Base-by-base conservation (phyloP, 2,113 vertebrate species). In the Channa argus region DNA sequence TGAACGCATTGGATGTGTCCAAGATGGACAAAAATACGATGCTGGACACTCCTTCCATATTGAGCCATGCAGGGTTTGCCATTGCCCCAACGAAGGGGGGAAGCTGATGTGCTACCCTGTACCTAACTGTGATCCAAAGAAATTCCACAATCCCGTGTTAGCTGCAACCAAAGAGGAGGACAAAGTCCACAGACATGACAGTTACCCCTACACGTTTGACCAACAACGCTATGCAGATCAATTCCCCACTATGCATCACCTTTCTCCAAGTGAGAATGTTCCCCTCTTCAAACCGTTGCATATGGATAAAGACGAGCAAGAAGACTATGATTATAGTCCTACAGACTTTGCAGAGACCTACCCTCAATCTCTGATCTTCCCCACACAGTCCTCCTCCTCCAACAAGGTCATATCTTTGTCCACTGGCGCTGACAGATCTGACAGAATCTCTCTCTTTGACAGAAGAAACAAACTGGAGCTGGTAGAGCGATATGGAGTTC, bases 101-200 rank as follows among this genome's bases (percentile, higher is more conserved):
- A 91, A 94, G 13, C 92, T 98, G 12, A 97, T 97, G 94, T 99
- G 98, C 86, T 99, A 97, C 86, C 93, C 92, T 4, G 90, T 97
- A 3, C 96, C 96, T 0, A 88, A 94, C 61, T 99, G 97, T 10
- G 88, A 94, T 2, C 2, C 84, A 0, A 55, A 83, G 0, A 50
- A 84, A 5, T 45, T 87, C 45, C 77, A 84, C 8, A 70, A 92
- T n/a, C 60, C 90, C 3, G 6, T 80, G 83, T 73, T 83, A 15
- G 52, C 80, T 88, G 52, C 10, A 15, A 5, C 72, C 44, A 50
- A 66, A 15, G 76, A 49, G 87, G 0, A 93, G 89, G 75, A 90
- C 74, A n/a, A 93, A 85, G 33, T 24, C 13, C 46, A 6, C 9
- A 50, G 33, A 12, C 51, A 0, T 65, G 93, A 94, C 0, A 92